Base-by-base conservation (phyloP, 2,888 invertebrate species). In the Torymus auratus region DNA sequence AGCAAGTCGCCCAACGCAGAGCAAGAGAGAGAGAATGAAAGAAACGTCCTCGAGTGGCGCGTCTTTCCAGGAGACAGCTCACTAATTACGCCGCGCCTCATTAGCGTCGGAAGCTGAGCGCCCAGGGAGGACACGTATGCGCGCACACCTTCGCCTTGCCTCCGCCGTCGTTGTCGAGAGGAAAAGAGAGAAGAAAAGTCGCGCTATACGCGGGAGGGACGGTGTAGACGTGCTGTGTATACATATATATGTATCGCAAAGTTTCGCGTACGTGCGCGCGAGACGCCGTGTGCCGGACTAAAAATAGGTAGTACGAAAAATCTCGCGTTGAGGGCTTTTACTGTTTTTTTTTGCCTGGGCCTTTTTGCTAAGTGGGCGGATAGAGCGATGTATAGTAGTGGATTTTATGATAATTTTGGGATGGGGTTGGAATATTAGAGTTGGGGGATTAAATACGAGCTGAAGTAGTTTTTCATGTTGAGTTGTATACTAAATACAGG, bases 51-150 rank as follows among this genome's bases (percentile, higher is more conserved):
- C 60, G 58, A 73, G 64, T 64, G 50, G 69, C 50, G 28, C 28
- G 17, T 41, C 56, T 23, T 58, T 58, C 41, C 41, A 84, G 86
- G 88, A 89, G 90, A 90, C 90, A 89, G 90, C 89, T 89, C 90
- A 90, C 90, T 90, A 90, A 90, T 90, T 90, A 90, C 89, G 86
- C 87, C 85, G 89, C 88, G 89, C 89, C 90, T 90, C 90, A 90
- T 90, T 90, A 90, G 89, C 88, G 89, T 88, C 78, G 86, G 85
- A 87, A 86, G 87, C 86, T 85, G 81, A 83, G 55, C 41, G 78
- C 52, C 11, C 52, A 17, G 62, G 20, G 62, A 72, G 60, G 74
- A 79, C 74, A 79, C 64, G 70, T 64, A 64, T 64, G 64, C 41
- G 58, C 56, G 7, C 7, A 15, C 60, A 50, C n/a, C 15, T 56